These are phyloP conservation scores for Steromphala cineraria DNA, from an alignment of 2,888 invertebrate species.

Conservation along the genomic window DNA sequence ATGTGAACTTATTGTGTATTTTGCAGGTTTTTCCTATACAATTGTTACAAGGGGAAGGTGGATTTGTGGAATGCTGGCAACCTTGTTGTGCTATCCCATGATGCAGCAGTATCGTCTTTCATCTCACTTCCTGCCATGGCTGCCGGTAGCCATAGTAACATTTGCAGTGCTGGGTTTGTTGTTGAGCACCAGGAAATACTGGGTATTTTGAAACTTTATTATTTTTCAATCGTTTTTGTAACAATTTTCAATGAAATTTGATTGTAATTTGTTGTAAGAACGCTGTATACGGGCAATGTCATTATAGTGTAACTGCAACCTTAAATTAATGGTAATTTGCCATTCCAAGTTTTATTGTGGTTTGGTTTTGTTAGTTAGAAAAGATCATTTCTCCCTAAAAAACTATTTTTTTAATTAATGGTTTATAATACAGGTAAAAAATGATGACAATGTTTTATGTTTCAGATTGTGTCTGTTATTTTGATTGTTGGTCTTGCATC, in stretches of 20 bases:
- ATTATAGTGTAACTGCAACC: no score
- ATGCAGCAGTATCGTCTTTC: conserved; percentile 58
- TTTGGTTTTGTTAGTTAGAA: no score
- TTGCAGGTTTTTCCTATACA: conserved; percentile 54
- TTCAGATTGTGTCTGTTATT: conserved; percentile 46
- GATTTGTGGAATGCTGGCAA: conserved; percentile 55
- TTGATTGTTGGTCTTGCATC: conserved; percentile 36
- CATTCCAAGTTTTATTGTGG: conserved; percentile 9
- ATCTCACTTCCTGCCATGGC: conserved; percentile 66
- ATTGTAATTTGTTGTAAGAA: not conserved
- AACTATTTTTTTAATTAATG: no score
- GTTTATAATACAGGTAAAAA: no score
- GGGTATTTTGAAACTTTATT: conserved; percentile 36
- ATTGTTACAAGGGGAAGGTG: conserved; percentile 54
- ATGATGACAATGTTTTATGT: not conserved
- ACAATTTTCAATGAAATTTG: not conserved
- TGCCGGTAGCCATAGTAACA: conserved; percentile 60
- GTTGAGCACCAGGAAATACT: conserved; percentile 59
- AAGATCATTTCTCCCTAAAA: no score
- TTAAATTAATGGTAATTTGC: no score
- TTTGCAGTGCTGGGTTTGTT: conserved; percentile 61
- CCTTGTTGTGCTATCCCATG: conserved; percentile 61
- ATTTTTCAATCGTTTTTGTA: not conserved
- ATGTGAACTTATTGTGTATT: no score
- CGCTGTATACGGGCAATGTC: not conserved